A percentile compares a stretch with the other conserved stretches of the same genome.
Conservation (phyloP, 2,888 invertebrate species). For the Nudaria mundana region DNA sequence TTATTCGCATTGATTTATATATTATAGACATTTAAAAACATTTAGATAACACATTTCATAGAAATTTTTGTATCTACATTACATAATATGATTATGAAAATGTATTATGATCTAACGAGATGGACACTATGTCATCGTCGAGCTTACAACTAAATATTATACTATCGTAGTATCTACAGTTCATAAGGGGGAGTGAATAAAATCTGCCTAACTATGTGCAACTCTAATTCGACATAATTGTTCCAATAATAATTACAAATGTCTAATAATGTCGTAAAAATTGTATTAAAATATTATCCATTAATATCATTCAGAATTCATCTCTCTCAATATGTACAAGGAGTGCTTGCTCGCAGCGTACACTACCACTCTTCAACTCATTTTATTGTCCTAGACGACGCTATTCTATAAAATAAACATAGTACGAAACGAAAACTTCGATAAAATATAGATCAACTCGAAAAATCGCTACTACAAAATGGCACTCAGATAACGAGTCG, state of each 20-base stretch:
- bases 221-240: constrained; percentile 53
- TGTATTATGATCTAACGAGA: constrained; percentile 47
- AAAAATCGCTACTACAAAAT: constrained; percentile 63
- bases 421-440: constrained; percentile 49
- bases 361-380: constrained; percentile 37
- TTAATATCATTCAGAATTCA: constrained; percentile 72
- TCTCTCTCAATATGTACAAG: constrained; percentile 51
- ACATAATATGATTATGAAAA: constrained; percentile 37
- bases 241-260: constrained; percentile 45
- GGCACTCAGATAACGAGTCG: constrained; percentile 71
- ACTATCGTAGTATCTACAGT: constrained; percentile 48
- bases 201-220: constrained; percentile 55
- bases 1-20: constrained; percentile 24
- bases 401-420: constrained; percentile 40
- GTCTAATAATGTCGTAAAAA: constrained; percentile 61
- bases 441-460: constrained; percentile 51
- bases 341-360: constrained; percentile 27
- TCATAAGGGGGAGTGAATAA: constrained; percentile 49
- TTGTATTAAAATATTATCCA: constrained; percentile 63
- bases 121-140: constrained; percentile 45
- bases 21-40: constrained; percentile 12
- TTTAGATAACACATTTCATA: constrained; percentile 6
- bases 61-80: constrained; percentile 18
- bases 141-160: constrained; percentile 37
- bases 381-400: constrained; percentile 64